A percentile compares a stretch with the other conserved stretches of the same genome.
These are phyloP conservation scores for Cichladusa arquata DNA, from an alignment of 2,113 vertebrate species.

Conservation along the genomic window DNA sequence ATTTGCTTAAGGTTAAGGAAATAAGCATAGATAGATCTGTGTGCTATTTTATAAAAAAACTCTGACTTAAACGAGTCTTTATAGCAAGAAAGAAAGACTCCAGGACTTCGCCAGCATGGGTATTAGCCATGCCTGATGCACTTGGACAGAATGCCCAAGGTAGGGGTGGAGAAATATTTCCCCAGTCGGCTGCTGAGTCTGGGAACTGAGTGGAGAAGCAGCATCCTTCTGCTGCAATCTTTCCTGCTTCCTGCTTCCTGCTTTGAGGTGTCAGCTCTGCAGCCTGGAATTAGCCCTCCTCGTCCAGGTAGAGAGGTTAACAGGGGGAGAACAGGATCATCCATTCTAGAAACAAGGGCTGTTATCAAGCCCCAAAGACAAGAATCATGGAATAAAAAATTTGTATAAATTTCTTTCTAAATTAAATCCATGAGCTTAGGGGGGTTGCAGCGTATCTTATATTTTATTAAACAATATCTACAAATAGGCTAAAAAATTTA, in stretches of 20 bases:
- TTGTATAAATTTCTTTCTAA: not conserved
- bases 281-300: not conserved
- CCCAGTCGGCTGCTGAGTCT: not conserved
- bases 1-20: not conserved
- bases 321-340: not conserved
- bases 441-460: not conserved
- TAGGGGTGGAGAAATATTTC: not conserved
- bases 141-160: not conserved
- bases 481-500: not conserved
- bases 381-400: not conserved
- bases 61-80: not conserved
- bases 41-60: not conserved
- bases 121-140: not conserved
- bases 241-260: not conserved
- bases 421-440: not conserved
- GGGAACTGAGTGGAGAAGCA: not conserved
- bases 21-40: not conserved
- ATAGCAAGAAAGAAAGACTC: not conserved
- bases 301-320: not conserved
- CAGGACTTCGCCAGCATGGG: not conserved
- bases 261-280: not conserved
- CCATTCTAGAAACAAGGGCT: not conserved
- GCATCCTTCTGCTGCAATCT: not conserved
- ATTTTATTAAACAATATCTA: not conserved
- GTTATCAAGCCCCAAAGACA: not conserved